phyloP scores from a whole-genome alignment of 2,113 vertebrate genomes.

The Eulacestoma nigropectus region DNA sequence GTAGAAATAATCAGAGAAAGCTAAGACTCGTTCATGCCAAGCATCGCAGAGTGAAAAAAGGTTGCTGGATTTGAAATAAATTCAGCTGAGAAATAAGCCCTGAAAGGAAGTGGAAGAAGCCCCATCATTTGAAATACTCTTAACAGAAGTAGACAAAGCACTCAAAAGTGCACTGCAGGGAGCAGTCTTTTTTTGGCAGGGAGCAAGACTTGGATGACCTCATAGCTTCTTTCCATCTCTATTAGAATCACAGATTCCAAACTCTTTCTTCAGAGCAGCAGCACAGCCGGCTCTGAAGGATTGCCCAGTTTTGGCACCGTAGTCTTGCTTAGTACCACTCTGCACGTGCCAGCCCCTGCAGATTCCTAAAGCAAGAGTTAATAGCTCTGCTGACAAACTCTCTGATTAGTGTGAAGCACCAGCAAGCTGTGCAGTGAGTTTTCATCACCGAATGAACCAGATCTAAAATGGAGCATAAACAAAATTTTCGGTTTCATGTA shows the following conservation, averaged over 20 bases:
- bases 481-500: background rate
- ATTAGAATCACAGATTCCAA: slow-evolving; percentile 1
- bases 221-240: slow-evolving; percentile 27
- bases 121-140: background rate
- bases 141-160: slow-evolving; percentile 18
- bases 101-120: slow-evolving; percentile 7
- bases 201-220: slow-evolving; percentile 20
- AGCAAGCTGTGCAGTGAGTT: background rate
- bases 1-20: background rate
- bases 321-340: background rate
- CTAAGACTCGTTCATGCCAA: background rate
- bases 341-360: background rate
- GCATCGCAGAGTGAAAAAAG: background rate
- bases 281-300: background rate
- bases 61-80: background rate
- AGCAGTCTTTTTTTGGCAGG: slow-evolving; percentile 17
- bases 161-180: background rate
- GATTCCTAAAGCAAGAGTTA: background rate
- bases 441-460: background rate
- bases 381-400: slow-evolving; percentile 18
- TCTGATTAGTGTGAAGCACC: background rate
- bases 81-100: background rate
- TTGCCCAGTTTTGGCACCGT: background rate
- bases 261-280: background rate
- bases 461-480: background rate